Conservation (phyloP, 2,113 vertebrate species). For the Felis chaus region DNA sequence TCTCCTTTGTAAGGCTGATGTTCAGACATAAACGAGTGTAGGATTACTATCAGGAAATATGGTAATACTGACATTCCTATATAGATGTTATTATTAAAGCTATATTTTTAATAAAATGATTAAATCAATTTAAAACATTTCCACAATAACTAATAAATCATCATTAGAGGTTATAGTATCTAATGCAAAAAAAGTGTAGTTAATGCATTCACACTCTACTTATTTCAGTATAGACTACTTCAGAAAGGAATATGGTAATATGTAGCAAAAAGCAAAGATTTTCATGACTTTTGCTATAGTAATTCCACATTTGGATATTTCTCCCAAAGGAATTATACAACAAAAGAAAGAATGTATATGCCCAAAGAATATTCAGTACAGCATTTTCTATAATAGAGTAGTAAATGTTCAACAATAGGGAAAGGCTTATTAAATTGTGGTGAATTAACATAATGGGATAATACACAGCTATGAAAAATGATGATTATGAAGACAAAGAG, state of each 20-base stretch:
- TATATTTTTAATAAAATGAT: background rate
- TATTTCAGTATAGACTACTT: background rate
- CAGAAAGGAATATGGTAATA: background rate
- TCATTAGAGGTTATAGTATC: background rate
- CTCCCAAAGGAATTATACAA: background rate
- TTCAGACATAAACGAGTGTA: background rate
- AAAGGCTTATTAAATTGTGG: constrained; percentile 4
- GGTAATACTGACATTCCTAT: background rate
- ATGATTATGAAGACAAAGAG: constrained; percentile 42
- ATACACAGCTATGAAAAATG: constrained; percentile 51
- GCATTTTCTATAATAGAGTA: background rate
- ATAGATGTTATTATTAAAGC: background rate
- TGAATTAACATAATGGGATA: background rate
- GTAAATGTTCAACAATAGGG: background rate
- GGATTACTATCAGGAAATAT: background rate
- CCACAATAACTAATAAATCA: background rate
- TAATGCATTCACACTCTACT: background rate
- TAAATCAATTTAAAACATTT: constrained; percentile 32
- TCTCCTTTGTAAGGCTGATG: background rate
- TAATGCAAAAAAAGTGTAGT: background rate
- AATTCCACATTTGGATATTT: constrained; percentile 19
- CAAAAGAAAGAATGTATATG: constrained; percentile 2
- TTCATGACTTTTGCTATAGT: background rate
- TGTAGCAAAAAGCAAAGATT: background rate
- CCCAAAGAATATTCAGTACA: background rate